Percentiles rank a stretch among this genome's conserved stretches.
Evolutionary conservation across 2,113 vertebrate genomes (phyloP).

Genomic region (Emberiza fucata): DNA sequence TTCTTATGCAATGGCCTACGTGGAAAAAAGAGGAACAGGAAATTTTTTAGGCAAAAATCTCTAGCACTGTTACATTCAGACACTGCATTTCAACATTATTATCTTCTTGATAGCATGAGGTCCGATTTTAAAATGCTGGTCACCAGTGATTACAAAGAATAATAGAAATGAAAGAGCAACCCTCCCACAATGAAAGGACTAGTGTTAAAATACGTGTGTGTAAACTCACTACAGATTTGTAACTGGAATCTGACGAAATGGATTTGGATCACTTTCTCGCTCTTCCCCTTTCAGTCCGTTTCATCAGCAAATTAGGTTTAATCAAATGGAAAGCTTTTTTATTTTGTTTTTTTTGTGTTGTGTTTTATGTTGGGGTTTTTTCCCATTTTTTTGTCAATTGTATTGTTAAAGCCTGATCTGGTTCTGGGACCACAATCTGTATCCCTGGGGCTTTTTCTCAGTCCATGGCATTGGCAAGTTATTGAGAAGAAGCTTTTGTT

Average conservation of each 20-base stretch:
- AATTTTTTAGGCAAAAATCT: slow-evolving; percentile 52
- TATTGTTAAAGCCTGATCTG: slow-evolving; percentile 21
- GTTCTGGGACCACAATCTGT: background rate
- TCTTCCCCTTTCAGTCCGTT: slow-evolving; percentile 24
- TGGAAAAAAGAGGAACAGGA: background rate
- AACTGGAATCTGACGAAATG: slow-evolving; percentile 53
- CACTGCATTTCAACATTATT: slow-evolving; percentile 36
- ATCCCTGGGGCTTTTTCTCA: slow-evolving; percentile 34
- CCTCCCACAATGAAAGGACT: slow-evolving; percentile 66
- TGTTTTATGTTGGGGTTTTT: background rate
- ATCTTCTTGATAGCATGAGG: slow-evolving; percentile 39
- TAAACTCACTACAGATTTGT: slow-evolving; percentile 67
- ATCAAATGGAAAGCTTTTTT: slow-evolving; percentile 31
- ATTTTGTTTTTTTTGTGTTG: background rate
- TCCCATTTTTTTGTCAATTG: background rate
- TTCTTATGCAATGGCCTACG: background rate
- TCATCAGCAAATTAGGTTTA: slow-evolving; percentile 66
- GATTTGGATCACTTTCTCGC: slow-evolving; percentile 8
- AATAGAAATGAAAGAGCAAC: slow-evolving; percentile 29
- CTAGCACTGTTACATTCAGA: slow-evolving; percentile 55
- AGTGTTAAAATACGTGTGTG: slow-evolving; percentile 74
- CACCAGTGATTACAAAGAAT: slow-evolving; percentile 56
- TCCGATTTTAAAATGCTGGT: slow-evolving; percentile 61
- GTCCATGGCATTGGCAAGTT: slow-evolving; percentile 70
- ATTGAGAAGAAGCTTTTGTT: slow-evolving; percentile 97